phyloP scores from a whole-genome alignment of 2,888 invertebrate genomes.

The Prostheceraeus crozeri region DNA sequence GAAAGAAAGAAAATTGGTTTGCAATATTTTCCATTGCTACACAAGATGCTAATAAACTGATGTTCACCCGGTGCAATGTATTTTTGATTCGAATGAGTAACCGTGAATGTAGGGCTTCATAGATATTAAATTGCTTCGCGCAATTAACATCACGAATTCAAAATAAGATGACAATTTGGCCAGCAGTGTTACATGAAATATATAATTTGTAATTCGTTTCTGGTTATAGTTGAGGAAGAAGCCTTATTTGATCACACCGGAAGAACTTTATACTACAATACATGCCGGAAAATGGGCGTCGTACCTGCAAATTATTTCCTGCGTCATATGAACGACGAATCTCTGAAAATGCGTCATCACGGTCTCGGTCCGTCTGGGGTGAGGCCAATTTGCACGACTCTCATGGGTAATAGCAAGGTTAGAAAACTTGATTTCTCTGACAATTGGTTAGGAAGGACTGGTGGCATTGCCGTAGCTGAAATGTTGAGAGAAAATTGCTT shows the following conservation, averaged over 20 bases:
- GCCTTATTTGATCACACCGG: constrained; percentile 50
- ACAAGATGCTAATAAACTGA: no score
- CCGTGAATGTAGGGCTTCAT: no score
- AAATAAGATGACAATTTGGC: not conserved
- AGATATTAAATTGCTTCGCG: no score
- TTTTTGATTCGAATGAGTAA: no score
- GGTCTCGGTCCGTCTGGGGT: constrained; percentile 40
- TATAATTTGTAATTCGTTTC: no score
- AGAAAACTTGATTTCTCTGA: constrained; percentile 51
- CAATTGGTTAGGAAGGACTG: constrained; percentile 54
- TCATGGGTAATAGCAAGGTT: constrained; percentile 45
- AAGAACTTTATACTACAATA: constrained; percentile 45
- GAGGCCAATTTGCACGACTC: constrained; percentile 35
- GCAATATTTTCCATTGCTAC: no score
- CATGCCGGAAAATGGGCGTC: constrained; percentile 38
- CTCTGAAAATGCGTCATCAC: constrained; percentile 40
- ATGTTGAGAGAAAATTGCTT: constrained; percentile 57
- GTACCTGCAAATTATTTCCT: constrained; percentile 40
- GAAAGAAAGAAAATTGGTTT: no score
- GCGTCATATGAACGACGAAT: constrained; percentile 38
- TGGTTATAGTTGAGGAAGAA: constrained; percentile 44
- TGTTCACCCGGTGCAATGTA: no score
- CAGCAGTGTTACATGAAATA: not conserved
- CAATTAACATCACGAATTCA: no score
- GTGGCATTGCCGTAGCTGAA: constrained; percentile 50